Base-by-base conservation (phyloP, 1,140 invertebrate genomes). In the Radopholus similis region DNA sequence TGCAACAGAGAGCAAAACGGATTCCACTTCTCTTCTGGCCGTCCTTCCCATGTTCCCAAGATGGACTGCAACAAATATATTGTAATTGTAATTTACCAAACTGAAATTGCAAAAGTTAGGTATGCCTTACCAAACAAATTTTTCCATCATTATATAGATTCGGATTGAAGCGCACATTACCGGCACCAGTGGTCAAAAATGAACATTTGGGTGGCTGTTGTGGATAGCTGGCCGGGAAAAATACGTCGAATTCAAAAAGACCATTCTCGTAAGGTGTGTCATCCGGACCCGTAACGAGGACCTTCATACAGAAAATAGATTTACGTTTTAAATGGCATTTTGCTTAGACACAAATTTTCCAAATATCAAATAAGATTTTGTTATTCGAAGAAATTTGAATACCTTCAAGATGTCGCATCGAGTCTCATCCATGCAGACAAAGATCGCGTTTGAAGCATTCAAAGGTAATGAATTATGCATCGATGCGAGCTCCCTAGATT, bases 1-100 rank as follows among this genome's bases (percentile, higher is more conserved):
- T 81, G 79, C 23, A 81, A 92, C 57, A 97, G 86, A 81, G 96
- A 94, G 84, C 92, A 95, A 51, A 92, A 95, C 0, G 93, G 90
- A 84, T 95, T 96, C 94, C 94, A 97, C 85, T 95, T 94, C 83
- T 97, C 94, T 84, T 96, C 94, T n/a, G 93, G 93, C 65, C 93
- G 86, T 4, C 93, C 94, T 84, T 97, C 93, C 94, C 94, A 97
- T 0, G 94, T 97, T 83, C 87, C 87, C 42, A 88, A 73, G 72
- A 88, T 87, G 68, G 87, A 88, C 9, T 47, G 38, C 23, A 62
- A 18, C 40, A 38, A 58, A 38, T 32, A 38, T 58, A 15, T 23
- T 23, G 13, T 30, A 26, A 18, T 37, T 18, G 34, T 58, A 32
- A 1, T 28, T 21, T 38, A 28, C 40, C 1, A 34, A 37, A 2